Conservation (phyloP, 2,113 vertebrate genomes). For the Promerops cafer region DNA sequence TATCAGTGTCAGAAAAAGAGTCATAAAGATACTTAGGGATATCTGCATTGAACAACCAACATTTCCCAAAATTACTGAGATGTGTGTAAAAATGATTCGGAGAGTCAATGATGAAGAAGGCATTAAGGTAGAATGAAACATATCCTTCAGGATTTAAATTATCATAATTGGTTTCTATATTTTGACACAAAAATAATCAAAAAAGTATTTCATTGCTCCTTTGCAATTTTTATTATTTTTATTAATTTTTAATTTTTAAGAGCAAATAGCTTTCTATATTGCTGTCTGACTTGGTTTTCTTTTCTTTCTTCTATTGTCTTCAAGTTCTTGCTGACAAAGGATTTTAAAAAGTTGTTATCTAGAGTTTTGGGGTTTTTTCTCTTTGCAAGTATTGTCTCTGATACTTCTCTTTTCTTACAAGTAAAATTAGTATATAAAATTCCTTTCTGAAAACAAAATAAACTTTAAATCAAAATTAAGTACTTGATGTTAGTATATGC, state of each 20-base stretch:
- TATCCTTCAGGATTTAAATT: neutral
- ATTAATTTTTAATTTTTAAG: neutral
- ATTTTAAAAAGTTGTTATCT: neutral
- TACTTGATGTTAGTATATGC: neutral
- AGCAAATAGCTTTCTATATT: neutral
- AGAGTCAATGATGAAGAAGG: slow-evolving; percentile 98
- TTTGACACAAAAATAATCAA: neutral
- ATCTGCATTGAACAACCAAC: slow-evolving; percentile 98
- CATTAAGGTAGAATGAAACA: slow-evolving; percentile 85
- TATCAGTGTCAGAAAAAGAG: slow-evolving; percentile 78
- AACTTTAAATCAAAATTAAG: neutral
- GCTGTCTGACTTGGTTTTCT: neutral
- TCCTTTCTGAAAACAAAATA: neutral
- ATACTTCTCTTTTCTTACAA: neutral
- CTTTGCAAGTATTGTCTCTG: neutral
- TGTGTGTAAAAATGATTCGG: slow-evolving; percentile 99
- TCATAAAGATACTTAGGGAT: slow-evolving; percentile 97
- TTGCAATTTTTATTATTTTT: slow-evolving; percentile 21
- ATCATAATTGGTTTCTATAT: neutral
- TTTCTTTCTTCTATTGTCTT: neutral
- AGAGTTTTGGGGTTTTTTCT: neutral
- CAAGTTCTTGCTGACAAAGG: neutral
- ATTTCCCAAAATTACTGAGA: slow-evolving; percentile 97
- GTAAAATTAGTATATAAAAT: neutral
- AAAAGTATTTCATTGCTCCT: neutral